Percentiles rank a stretch among this genome's conserved stretches.
phyloP scores from a whole-genome alignment of 2,888 invertebrate genomes.

The Clunio marinus region DNA sequence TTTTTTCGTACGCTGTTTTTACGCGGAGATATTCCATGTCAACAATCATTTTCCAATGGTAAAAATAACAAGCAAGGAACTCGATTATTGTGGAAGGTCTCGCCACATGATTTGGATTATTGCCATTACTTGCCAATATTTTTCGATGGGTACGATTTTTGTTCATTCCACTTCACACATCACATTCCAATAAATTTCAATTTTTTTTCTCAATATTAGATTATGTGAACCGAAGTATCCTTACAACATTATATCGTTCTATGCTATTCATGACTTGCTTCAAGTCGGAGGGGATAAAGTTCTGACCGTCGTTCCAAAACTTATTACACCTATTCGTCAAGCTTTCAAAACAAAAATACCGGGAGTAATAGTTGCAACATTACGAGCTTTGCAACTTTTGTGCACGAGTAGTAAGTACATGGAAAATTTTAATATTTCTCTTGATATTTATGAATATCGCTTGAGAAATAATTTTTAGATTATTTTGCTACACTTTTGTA shows the following conservation, averaged over 20 bases:
- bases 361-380: slow-evolving; percentile 71
- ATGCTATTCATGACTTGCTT: slow-evolving; percentile 81
- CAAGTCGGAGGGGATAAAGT: slow-evolving; percentile 64
- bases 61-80: neutral
- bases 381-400: slow-evolving; percentile 79
- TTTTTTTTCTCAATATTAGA: slow-evolving; percentile 41
- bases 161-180: neutral
- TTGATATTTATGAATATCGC: too few species aligned
- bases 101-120: slow-evolving; percentile 64
- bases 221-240: slow-evolving; percentile 77
- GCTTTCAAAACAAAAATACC: slow-evolving; percentile 66
- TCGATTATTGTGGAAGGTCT: slow-evolving; percentile 39
- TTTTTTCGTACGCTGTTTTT: slow-evolving; percentile 48
- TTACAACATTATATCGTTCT: slow-evolving; percentile 76
- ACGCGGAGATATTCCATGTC: slow-evolving; percentile 49
- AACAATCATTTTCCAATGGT: neutral
- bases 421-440: neutral
- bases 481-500: neutral
- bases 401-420: slow-evolving; percentile 74
- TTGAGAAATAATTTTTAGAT: too few species aligned
- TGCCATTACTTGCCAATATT: slow-evolving; percentile 92
- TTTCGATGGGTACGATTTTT: slow-evolving; percentile 66
- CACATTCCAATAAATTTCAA: slow-evolving; percentile 15
- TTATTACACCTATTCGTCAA: neutral
- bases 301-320: neutral